These are phyloP conservation scores for Netelia virgata DNA, from an alignment of 2,888 invertebrate genomes.

Conservation along the genomic window DNA sequence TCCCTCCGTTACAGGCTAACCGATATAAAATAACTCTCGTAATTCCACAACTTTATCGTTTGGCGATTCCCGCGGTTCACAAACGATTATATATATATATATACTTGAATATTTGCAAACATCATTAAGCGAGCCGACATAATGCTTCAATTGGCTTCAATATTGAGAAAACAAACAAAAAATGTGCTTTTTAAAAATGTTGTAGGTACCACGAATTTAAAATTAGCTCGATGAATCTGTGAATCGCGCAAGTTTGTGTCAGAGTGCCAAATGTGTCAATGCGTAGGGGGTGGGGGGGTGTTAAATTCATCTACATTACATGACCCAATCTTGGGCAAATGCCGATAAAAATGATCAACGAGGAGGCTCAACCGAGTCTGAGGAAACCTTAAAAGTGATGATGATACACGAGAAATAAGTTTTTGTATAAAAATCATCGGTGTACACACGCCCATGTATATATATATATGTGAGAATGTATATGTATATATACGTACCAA, in stretches of 20 bases:
- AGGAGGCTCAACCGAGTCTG: neutral
- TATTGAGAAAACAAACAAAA: constrained; percentile 29
- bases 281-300: constrained; percentile 4
- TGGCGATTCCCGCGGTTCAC: neutral
- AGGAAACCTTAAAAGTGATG: constrained; percentile 14
- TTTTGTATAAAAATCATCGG: neutral
- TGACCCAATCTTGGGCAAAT: neutral
- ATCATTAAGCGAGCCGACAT: constrained; percentile 61
- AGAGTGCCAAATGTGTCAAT: constrained; percentile 49
- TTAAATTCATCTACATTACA: neutral
- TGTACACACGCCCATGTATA: neutral
- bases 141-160: constrained; percentile 18
- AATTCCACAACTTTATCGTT: constrained; percentile 60
- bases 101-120: constrained; percentile 53
- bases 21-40: neutral
- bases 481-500: constrained; percentile 40
- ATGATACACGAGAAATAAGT: constrained; percentile 20
- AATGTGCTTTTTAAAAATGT: neutral
- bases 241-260: constrained; percentile 67
- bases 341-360: too few relatives aligned
- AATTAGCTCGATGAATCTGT: constrained; percentile 62
- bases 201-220: neutral
- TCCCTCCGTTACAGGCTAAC: neutral
- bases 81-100: constrained; percentile 19
- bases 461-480: neutral